These are phyloP conservation scores for Cantharis rufa DNA, from an alignment of 2,888 invertebrate species.

Conservation along the genomic window DNA sequence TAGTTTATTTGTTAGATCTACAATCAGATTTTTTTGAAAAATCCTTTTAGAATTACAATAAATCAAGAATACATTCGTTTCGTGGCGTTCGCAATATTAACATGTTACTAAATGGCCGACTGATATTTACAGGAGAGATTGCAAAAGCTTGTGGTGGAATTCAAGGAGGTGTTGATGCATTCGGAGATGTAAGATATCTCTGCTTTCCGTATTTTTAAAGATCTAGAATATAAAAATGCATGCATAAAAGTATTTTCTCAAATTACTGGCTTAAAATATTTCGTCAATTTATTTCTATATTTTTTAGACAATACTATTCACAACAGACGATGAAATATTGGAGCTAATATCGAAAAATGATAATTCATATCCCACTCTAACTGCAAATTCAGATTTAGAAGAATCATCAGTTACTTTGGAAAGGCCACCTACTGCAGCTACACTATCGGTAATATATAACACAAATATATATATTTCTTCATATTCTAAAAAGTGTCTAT, in stretches of 20 bases:
- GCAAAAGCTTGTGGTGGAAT: constrained; percentile 77
- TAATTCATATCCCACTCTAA: constrained; percentile 54
- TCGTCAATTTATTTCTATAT: not conserved
- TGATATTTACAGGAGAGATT: constrained; percentile 82
- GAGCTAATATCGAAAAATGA: constrained; percentile 63
- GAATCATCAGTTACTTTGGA: constrained; percentile 51
- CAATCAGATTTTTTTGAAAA: not conserved
- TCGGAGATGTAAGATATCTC: constrained; percentile 66
- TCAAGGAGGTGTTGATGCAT: constrained; percentile 69
- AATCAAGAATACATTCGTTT: constrained; percentile 81
- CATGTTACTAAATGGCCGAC: constrained; percentile 68
- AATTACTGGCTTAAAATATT: too few species aligned
- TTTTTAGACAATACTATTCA: constrained; percentile 81
- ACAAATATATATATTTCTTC: too few species aligned
- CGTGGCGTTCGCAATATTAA: constrained; percentile 75
- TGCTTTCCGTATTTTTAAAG: not conserved
- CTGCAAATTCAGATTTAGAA: constrained; percentile 41
- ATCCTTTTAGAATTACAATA: constrained; percentile 78
- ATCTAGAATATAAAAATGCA: too few species aligned
- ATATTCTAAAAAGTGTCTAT: not conserved
- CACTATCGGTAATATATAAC: constrained; percentile 5
- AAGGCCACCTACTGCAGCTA: constrained; percentile 61
- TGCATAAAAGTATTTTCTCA: too few species aligned
- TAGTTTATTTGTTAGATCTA: constrained; percentile 15
- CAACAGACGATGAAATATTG: constrained; percentile 74